Conservation (phyloP, 1,140 invertebrate genomes). For the Cydia strobilella region DNA sequence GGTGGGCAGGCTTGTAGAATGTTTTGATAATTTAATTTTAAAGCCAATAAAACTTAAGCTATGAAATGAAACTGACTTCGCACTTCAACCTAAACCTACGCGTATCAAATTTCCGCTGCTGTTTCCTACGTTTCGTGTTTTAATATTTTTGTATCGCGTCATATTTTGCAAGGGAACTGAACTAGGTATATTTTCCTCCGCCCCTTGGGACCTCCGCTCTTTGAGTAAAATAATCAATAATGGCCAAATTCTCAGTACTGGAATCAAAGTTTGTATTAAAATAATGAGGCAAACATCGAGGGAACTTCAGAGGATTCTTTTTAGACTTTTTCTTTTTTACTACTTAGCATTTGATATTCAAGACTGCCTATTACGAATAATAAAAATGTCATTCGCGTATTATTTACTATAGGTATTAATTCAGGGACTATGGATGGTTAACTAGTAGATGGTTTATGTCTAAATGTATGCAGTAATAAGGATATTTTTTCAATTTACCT, state of each 20-base stretch:
- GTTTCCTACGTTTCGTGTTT: background rate
- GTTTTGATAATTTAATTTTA: no score
- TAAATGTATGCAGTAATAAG: no score
- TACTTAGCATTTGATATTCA: background rate
- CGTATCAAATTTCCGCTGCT: background rate
- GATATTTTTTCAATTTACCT: no score
- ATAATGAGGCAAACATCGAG: background rate
- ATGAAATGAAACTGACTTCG: background rate
- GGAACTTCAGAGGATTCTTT: background rate
- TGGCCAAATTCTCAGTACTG: background rate
- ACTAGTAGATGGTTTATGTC: no score
- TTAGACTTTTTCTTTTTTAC: background rate
- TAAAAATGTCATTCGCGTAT: background rate
- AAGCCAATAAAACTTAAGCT: no score
- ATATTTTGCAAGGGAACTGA: slow-evolving; percentile 21
- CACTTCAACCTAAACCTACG: background rate
- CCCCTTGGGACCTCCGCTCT: slow-evolving; percentile 20
- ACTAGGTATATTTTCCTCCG: background rate
- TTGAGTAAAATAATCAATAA: slow-evolving; percentile 31
- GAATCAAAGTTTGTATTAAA: slow-evolving; percentile 23
- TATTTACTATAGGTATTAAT: no score
- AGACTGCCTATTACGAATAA: background rate
- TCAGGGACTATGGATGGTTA: no score
- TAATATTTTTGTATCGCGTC: background rate
- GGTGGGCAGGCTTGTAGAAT: no score